Percentiles rank a stretch among this genome's conserved stretches.
Conservation (phyloP, 1,140 invertebrate genomes). For the Drosophila rhopaloa region DNA sequence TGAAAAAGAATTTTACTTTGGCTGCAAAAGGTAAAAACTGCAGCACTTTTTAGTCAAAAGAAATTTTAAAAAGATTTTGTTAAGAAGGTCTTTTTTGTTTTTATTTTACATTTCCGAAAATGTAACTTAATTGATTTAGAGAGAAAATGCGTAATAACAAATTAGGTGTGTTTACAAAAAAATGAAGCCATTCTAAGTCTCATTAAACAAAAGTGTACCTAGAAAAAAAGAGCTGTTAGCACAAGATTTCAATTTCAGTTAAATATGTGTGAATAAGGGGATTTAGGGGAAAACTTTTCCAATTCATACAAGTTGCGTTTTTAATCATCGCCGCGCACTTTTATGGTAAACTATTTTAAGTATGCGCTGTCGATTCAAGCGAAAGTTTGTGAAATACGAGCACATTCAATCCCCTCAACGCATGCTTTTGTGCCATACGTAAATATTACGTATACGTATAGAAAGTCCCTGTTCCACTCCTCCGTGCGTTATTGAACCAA, state of each 20-base stretch:
- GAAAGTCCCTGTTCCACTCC: not conserved
- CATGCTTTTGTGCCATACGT: constrained; percentile 2
- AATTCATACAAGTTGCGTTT: constrained; percentile 52
- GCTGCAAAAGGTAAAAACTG: not conserved
- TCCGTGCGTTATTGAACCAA: constrained; percentile 58
- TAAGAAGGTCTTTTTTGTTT: not conserved
- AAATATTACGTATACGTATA: constrained; percentile 12
- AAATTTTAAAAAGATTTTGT: not conserved
- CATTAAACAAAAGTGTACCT: not conserved
- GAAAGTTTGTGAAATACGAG: constrained; percentile 60
- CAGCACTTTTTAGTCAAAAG: not conserved
- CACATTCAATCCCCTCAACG: constrained; percentile 9
- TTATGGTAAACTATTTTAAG: constrained; percentile 41
- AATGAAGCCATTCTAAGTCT: too few species aligned
- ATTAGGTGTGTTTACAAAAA: too few species aligned
- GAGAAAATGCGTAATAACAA: too few species aligned
- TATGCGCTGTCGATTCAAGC: constrained; percentile 36
- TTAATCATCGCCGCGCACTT: constrained; percentile 45
- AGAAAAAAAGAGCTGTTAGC: not conserved
- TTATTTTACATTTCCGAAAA: too few species aligned
- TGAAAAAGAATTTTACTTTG: not conserved
- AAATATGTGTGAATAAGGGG: not conserved
- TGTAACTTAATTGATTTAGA: too few species aligned
- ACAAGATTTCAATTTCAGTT: not conserved
- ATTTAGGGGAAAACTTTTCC: constrained; percentile 31